A percentile compares a stretch with the other conserved stretches of the same genome.
phyloP scores from a whole-genome alignment of 1,140 invertebrate genomes.

The Bombus huntii region DNA sequence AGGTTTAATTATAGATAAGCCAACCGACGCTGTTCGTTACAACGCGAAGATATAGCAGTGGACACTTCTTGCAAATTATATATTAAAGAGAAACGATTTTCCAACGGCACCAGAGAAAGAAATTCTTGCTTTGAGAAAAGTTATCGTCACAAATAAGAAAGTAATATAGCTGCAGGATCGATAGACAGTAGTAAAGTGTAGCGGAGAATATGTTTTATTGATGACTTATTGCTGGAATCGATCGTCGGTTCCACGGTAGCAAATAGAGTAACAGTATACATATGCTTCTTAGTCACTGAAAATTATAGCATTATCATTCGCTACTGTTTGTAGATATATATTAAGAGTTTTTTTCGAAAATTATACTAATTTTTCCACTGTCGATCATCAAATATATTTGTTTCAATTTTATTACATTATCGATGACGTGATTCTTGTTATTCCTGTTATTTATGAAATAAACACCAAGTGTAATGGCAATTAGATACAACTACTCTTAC shows the following conservation, averaged over 20 bases:
- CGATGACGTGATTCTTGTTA: background rate
- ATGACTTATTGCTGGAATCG: slow-evolving; percentile 62
- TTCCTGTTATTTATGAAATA: background rate
- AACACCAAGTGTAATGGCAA: slow-evolving; percentile 6
- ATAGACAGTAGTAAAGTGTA: slow-evolving; percentile 40
- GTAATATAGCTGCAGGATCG: slow-evolving; percentile 21
- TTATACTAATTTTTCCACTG: background rate
- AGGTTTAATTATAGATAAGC: background rate
- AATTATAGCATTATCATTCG: slow-evolving; percentile 38
- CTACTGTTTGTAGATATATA: background rate
- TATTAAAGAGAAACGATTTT: slow-evolving; percentile 24
- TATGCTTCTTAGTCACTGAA: slow-evolving; percentile 7
- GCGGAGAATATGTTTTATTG: slow-evolving; percentile 56
- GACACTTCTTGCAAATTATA: background rate
- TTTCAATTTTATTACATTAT: background rate
- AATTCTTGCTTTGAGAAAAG: background rate
- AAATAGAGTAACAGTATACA: slow-evolving; percentile 33
- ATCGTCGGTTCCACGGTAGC: slow-evolving; percentile 43
- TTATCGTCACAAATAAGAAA: slow-evolving; percentile 26
- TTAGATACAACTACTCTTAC: slow-evolving; percentile 30
- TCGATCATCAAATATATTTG: too few species aligned
- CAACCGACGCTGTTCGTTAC: background rate
- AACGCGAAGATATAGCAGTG: background rate
- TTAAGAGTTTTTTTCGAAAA: background rate
- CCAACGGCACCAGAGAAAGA: background rate